Conservation (phyloP, 2,797 vertebrate species). For the Vireo griseus region DNA sequence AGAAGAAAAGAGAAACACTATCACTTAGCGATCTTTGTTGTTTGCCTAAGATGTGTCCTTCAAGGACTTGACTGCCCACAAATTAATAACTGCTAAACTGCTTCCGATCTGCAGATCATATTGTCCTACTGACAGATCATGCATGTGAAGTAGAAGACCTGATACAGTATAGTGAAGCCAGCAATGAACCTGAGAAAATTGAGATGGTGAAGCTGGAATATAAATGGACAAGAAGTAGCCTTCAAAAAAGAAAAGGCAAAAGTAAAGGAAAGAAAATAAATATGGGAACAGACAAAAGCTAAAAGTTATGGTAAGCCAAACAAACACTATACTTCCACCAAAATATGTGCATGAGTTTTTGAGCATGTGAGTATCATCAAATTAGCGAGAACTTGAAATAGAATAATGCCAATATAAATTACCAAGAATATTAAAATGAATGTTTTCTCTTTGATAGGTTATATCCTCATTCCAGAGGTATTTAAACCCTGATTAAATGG, state of each 20-base stretch:
- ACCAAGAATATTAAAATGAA: neutral
- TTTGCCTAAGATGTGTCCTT: conserved; percentile 23
- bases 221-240: conserved; percentile 8
- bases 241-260: neutral
- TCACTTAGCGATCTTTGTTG: neutral
- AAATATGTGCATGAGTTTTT: neutral
- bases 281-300: neutral
- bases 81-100: conserved; percentile 16
- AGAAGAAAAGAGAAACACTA: neutral
- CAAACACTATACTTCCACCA: neutral
- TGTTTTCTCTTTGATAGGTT: neutral
- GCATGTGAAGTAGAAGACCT: conserved; percentile 26
- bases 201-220: neutral
- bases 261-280: neutral
- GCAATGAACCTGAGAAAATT: conserved; percentile 35
- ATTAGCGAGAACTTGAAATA: neutral
- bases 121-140: conserved; percentile 26
- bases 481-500: conserved; percentile 14
- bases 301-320: neutral
- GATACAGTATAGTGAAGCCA: neutral
- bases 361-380: neutral
- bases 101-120: conserved; percentile 37
- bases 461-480: neutral
- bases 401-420: neutral
- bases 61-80: conserved; percentile 18